Base-by-base conservation (phyloP, 2,888 invertebrate species). In the Brassicogethes aeneus region DNA sequence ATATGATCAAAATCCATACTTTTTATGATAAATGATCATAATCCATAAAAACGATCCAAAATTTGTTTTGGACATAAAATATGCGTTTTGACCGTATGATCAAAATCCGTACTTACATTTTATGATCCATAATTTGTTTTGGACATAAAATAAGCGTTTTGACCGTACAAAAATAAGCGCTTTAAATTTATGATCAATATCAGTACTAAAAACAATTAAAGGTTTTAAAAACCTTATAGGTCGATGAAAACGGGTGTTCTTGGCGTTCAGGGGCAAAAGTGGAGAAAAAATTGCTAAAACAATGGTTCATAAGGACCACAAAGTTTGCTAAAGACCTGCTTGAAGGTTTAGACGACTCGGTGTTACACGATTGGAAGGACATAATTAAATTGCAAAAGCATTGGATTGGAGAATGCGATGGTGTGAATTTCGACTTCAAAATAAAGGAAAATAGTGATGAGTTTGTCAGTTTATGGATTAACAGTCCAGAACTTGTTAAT, bases 241-340 rank as follows among this genome's bases (percentile, higher is more conserved):
- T 99, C 2, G 94, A 95, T 70, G 81, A 79, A 35, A 77, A 85
- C 57, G 91, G 93, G 8, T 75, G 77, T 56, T 94, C 95, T 1
- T 99, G 99, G 99, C 75, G 99, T 43, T 97, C 97, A 2, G 96
- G 97, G 2, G 96, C 92, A 3, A 80, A 82, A 68, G 94, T 94
- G 3, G 89, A 96, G 65, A 91, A 87, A 58, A 86, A 82, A 66
- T 69, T 83, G 43, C 73, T 97, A 0, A 83, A 80, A 23, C 99
- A 99, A 62, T 99, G 99, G 99, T 96, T 91, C 66, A 77, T 99
- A 17, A 82, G 79, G 66, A 93, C 95, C 0, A 94, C 94, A 34
- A 75, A 76, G 46, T 90, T 79, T 70, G 85, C 90, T 1, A 76
- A 86, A 71, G 72, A 72, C 51, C 70, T 83, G 40, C 71, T 77